A percentile compares a stretch with the other conserved stretches of the same genome.
These are phyloP conservation scores for Pristionchus maxplancki DNA, from an alignment of 2,888 invertebrate species.

Conservation along the genomic window DNA sequence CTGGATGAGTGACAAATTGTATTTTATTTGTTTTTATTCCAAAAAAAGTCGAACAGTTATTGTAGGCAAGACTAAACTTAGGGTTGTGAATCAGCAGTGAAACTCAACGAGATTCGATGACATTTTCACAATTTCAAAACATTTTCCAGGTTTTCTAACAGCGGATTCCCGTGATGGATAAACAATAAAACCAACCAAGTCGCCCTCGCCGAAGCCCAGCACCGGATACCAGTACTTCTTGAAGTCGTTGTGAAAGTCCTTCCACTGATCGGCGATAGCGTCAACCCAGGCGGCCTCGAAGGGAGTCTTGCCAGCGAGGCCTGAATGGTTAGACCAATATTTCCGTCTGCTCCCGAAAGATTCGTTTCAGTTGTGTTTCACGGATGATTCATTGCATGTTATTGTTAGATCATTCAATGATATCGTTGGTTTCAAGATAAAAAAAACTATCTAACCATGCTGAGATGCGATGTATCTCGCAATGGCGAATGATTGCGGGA, in stretches of 20 bases:
- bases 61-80: too few species aligned
- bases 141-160: background rate
- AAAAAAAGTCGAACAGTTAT: background rate
- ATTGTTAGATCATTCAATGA: background rate
- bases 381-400: background rate
- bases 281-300: conserved; percentile 28
- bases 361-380: background rate
- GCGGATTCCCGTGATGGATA: too few species aligned
- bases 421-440: background rate
- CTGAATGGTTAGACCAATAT: background rate
- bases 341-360: too few species aligned
- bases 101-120: too few species aligned
- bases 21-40: too few species aligned
- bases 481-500: conserved; percentile 34
- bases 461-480: conserved; percentile 2
- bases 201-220: conserved; percentile 44
- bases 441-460: background rate
- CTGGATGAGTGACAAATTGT: background rate
- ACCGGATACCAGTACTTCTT: conserved; percentile 46
- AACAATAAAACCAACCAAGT: conserved; percentile 23
- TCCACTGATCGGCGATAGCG: conserved; percentile 19
- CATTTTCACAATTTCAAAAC: too few species aligned
- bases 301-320: conserved; percentile 36
- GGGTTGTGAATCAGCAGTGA: too few species aligned
- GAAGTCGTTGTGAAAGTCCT: conserved; percentile 43